phyloP scores from a whole-genome alignment of 2,113 vertebrate genomes.

The Thryonomys swinderianus region DNA sequence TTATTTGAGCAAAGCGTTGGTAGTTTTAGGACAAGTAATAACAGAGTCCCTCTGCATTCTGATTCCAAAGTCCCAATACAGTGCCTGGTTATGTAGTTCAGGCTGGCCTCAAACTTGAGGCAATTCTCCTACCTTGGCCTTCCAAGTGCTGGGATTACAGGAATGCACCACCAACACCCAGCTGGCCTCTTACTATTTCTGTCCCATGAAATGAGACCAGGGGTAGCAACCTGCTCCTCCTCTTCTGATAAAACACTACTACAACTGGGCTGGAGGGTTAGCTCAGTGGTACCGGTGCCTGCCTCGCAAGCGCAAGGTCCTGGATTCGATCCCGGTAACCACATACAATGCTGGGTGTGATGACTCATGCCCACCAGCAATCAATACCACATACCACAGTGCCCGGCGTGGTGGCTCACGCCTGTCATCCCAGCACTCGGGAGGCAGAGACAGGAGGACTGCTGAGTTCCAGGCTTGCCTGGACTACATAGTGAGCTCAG shows the following conservation, averaged over 20 bases:
- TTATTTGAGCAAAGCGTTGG: not conserved
- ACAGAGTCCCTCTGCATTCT: not conserved
- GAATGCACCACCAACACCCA: not conserved
- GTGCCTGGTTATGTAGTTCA: not conserved
- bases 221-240: not conserved
- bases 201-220: not conserved
- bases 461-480: too few species aligned
- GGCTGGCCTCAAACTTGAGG: not conserved
- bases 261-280: too few species aligned
- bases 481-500: too few species aligned
- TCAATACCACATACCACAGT: too few species aligned
- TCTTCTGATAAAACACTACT: not conserved
- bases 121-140: not conserved
- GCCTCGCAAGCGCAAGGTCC: too few species aligned
- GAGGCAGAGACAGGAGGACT: too few species aligned
- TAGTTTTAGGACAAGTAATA: not conserved
- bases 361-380: too few species aligned
- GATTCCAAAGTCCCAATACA: not conserved
- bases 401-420: too few species aligned
- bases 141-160: not conserved
- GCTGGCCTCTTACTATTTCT: slow-evolving; percentile 23
- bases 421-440: too few species aligned
- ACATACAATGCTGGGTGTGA: too few species aligned
- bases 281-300: too few species aligned
- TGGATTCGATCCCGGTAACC: too few species aligned